These are phyloP conservation scores for Pituophis catenifer DNA, from an alignment of 2,113 vertebrate genomes.

Conservation along the genomic window DNA sequence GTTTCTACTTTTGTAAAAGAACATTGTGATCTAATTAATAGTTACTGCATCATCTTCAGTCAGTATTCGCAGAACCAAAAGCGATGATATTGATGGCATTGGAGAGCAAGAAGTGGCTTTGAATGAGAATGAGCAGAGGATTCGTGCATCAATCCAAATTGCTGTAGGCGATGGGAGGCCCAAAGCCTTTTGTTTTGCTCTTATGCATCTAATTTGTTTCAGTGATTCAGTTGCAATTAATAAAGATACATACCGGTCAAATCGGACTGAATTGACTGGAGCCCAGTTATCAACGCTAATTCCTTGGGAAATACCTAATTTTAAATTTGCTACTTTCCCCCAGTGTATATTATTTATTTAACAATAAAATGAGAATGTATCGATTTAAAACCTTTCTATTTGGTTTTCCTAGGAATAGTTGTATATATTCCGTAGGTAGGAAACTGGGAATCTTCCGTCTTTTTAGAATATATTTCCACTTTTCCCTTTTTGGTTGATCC, in stretches of 20 bases:
- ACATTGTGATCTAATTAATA: conserved; percentile 62
- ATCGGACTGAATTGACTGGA: conserved; percentile 31
- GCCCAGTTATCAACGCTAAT: conserved; percentile 35
- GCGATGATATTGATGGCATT: conserved; percentile 61
- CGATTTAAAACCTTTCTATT: conserved; percentile 45
- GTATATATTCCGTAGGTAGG: conserved; percentile 38
- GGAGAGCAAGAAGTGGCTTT: conserved; percentile 48
- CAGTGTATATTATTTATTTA: not conserved
- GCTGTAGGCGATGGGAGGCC: conserved; percentile 41
- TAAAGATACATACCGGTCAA: conserved; percentile 34
- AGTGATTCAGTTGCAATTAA: conserved; percentile 44
- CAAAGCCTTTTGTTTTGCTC: conserved; percentile 40
- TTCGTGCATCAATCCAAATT: conserved; percentile 42
- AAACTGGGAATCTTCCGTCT: conserved; percentile 43
- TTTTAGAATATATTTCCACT: conserved; percentile 42
- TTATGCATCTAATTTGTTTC: conserved; percentile 48
- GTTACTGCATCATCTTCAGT: conserved; percentile 48
- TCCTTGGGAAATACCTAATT: conserved; percentile 27
- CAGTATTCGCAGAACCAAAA: conserved; percentile 51
- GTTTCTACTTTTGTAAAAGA: conserved; percentile 33
- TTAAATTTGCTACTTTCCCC: conserved; percentile 8
- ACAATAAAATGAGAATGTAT: not conserved
- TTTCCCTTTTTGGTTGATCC: conserved; percentile 51
- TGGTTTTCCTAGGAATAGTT: conserved; percentile 51
- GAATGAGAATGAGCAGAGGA: conserved; percentile 58